phyloP scores from a whole-genome alignment of 1,140 invertebrate species.

The Temnothorax longispinosus region DNA sequence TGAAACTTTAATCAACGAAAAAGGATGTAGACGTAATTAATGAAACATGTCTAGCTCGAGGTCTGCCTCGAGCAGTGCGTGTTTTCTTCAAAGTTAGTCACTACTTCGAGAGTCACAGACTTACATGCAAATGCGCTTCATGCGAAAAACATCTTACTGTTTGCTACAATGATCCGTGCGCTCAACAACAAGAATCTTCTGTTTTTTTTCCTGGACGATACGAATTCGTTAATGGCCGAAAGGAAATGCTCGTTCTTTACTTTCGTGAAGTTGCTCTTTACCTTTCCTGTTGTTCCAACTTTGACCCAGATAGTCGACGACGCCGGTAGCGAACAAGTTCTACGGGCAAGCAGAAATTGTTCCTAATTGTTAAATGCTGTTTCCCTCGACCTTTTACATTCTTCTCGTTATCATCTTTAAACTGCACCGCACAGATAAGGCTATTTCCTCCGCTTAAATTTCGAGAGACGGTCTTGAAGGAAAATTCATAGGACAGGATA shows the following conservation, averaged over 20 bases:
- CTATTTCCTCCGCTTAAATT: slow-evolving; percentile 17
- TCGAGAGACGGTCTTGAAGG: slow-evolving; percentile 6
- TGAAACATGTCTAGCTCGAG: neutral
- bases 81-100: slow-evolving; percentile 30
- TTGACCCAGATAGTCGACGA: slow-evolving; percentile 53
- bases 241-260: slow-evolving; percentile 32
- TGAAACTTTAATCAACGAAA: neutral
- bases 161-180: slow-evolving; percentile 9
- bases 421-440: slow-evolving; percentile 25
- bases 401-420: slow-evolving; percentile 47
- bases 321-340: slow-evolving; percentile 36
- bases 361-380: slow-evolving; percentile 59
- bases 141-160: neutral
- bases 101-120: neutral
- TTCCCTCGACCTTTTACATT: slow-evolving; percentile 42
- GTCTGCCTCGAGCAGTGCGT: no score
- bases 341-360: slow-evolving; percentile 39
- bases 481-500: slow-evolving; percentile 4
- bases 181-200: neutral
- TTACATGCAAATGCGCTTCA: slow-evolving; percentile 9
- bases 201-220: neutral
- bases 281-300: slow-evolving; percentile 53
- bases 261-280: slow-evolving; percentile 33
- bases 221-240: slow-evolving; percentile 38
- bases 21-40: neutral